Base-by-base conservation (phyloP, 2,113 vertebrate species). In the Anarhynchus alexandrinus region DNA sequence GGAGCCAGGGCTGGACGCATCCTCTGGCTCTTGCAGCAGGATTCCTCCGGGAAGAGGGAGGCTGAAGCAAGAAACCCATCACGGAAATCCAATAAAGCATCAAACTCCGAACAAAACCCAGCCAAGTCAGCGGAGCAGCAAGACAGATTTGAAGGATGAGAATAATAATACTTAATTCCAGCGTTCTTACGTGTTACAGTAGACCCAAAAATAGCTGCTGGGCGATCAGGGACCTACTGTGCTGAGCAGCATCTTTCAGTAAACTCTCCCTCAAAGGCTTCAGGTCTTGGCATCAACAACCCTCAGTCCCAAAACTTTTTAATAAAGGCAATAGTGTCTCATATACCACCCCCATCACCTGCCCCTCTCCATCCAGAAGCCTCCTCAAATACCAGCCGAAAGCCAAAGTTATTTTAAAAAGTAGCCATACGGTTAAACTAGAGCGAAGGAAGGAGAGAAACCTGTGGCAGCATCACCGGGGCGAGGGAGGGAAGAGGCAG, bases 61-160 rank as follows among this genome's bases (percentile, higher is more conserved):
- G 57, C 36, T 6, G 2, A 43, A 76, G 47, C 30, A 43, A 43
- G 77, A 9, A 74, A 36, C 19, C 10, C 55, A 54, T 6, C 59
- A 23, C 0, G 0, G 92, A 42, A 74, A 42, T 13, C 26, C 57
- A 26, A 3, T 8, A 13, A 80, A 78, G 38, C 13, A 10, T 5
- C 61, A 13, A 11, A 3, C 65, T 11, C 34, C 1, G 54, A 82
- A 4, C 76, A 26, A 21, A 81, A 4, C 52, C 11, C 81, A n/a
- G 54, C 90, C 36, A 2, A 81, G 78, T 26, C 93, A 77, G 94
- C 94, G 66, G 94, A 86, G 93, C 94, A 38, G 86, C 76, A 22
- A 6, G 71, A 61, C 82, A 86, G 27, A 4, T 55, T 5, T 83
- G 80, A 95, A 70, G 86, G 91, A 73, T 92, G 93, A 52, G 71